These are phyloP conservation scores for Actenoides lindsayi DNA, from an alignment of 2,113 vertebrate genomes.

Conservation along the genomic window DNA sequence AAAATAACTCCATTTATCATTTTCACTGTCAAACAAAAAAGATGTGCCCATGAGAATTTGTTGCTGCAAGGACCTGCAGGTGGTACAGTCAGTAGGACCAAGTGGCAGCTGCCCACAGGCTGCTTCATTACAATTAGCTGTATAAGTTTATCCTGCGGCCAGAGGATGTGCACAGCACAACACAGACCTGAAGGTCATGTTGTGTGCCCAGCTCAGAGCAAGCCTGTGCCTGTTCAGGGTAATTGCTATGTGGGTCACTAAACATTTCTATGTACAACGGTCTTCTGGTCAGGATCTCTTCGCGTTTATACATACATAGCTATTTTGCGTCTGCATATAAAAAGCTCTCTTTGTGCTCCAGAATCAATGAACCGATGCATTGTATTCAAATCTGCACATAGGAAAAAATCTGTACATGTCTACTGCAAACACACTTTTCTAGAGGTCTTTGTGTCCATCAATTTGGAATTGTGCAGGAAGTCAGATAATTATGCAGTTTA, in stretches of 20 bases:
- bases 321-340: neutral
- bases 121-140: neutral
- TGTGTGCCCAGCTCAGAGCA: neutral
- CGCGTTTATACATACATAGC: no score
- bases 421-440: neutral
- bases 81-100: neutral
- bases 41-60: neutral
- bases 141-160: neutral
- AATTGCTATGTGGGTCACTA: neutral
- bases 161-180: neutral
- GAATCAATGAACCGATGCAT: neutral
- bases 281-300: neutral
- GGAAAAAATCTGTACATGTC: neutral
- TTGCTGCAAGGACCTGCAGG: neutral
- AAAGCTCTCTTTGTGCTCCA: neutral
- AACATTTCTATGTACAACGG: neutral
- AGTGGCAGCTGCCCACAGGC: neutral
- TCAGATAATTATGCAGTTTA: neutral
- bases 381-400: neutral
- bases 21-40: neutral
- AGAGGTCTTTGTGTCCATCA: neutral
- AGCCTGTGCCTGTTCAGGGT: neutral
- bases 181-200: neutral
- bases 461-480: neutral
- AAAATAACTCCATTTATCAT: neutral